Percentiles rank a stretch among this genome's conserved stretches.
phyloP scores from a whole-genome alignment of 2,113 vertebrate genomes.

The Gadus chalcogrammus region DNA sequence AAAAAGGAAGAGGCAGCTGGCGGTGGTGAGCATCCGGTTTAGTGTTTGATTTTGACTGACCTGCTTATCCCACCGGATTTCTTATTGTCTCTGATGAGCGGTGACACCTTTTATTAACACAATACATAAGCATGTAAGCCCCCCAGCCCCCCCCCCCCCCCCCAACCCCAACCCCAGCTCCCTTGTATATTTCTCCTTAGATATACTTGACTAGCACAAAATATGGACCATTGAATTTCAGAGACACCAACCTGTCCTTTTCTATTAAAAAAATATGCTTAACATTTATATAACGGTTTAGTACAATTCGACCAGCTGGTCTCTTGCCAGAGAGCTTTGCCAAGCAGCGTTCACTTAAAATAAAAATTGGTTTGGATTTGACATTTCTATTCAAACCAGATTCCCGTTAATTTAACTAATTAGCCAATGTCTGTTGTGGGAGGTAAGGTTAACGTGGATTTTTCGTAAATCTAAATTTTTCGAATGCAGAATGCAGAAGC shows the following conservation, averaged over 20 bases:
- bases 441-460: constrained; percentile 54
- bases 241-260: no score
- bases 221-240: no score
- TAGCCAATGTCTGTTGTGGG: constrained; percentile 57
- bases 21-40: constrained; percentile 19
- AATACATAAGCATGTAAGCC: no score
- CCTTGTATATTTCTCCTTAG: no score
- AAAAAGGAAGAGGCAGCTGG: constrained; percentile 32
- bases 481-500: constrained; percentile 51
- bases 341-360: constrained; percentile 55
- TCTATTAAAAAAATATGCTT: no score
- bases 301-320: constrained; percentile 35
- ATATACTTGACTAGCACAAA: no score
- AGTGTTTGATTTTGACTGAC: constrained; percentile 61
- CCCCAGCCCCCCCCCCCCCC: no score
- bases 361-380: constrained; percentile 66
- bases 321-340: constrained; percentile 45
- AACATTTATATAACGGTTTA: neutral
- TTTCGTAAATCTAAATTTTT: constrained; percentile 4
- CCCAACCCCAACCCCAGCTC: no score
- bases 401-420: constrained; percentile 73
- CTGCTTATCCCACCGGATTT: constrained; percentile 41
- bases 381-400: constrained; percentile 72
- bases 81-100: constrained; percentile 28
- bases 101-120: no score